Percentiles rank a stretch among this genome's conserved stretches.
These are phyloP conservation scores for Phyllopteryx taeniolatus DNA, from an alignment of 2,113 vertebrate species.

Conservation along the genomic window DNA sequence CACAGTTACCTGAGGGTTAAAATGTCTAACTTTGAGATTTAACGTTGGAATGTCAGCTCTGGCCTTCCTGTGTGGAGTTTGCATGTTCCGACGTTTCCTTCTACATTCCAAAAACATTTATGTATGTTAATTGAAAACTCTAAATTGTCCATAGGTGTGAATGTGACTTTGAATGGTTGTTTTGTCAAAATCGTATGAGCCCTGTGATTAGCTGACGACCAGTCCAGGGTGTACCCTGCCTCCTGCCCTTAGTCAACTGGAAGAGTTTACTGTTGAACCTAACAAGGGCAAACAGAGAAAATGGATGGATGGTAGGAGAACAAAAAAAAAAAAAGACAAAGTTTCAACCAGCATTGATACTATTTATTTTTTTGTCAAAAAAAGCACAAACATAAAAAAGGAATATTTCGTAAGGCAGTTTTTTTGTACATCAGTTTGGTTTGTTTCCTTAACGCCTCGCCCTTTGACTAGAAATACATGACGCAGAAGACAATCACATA, in stretches of 20 bases:
- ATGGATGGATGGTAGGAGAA: background rate
- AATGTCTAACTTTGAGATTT: too few relatives aligned
- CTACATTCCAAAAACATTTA: background rate
- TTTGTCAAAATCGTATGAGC: too few relatives aligned
- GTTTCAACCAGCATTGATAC: conserved; percentile 42
- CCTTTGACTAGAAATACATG: conserved; percentile 27
- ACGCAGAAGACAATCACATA: conserved; percentile 4
- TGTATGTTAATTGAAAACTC: too few relatives aligned
- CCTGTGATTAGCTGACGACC: too few relatives aligned
- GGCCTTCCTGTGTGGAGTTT: background rate
- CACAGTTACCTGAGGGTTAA: too few relatives aligned
- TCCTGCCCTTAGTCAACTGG: too few relatives aligned
- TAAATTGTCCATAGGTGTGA: too few relatives aligned
- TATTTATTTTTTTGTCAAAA: conserved; percentile 66
- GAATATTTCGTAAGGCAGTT: conserved; percentile 72
- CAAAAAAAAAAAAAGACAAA: background rate
- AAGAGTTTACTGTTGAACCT: too few relatives aligned
- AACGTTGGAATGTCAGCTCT: too few relatives aligned
- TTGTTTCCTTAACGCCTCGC: conserved; percentile 26
- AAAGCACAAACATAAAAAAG: conserved; percentile 74
- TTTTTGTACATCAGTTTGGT: conserved; percentile 61
- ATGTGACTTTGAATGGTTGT: too few relatives aligned
- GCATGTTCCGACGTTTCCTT: background rate
- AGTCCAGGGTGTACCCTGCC: too few relatives aligned
- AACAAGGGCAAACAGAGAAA: background rate